Evolutionary conservation across 2,888 invertebrate genomes (phyloP).

Genomic region (Celastrina argiolus): DNA sequence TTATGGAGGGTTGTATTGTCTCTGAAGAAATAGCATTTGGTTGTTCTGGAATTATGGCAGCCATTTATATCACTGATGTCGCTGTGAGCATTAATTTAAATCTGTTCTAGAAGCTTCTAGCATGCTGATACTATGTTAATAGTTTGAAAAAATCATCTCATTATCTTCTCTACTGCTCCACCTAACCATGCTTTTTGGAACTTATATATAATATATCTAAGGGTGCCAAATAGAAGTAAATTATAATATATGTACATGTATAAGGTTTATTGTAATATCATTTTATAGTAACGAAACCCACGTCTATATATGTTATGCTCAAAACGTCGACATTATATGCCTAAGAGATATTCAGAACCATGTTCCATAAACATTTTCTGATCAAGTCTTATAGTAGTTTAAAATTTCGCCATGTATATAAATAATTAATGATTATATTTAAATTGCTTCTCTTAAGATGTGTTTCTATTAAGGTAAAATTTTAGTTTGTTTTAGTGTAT

Average conservation of each 20-base stretch:
- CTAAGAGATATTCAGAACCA: not conserved
- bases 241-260: not conserved
- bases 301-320: not conserved
- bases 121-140: not conserved
- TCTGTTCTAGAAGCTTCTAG: slow-evolving; percentile 14
- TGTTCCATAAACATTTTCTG: too few species aligned
- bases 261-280: not conserved
- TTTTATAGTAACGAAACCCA: not conserved
- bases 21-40: slow-evolving; percentile 93
- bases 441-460: too few species aligned
- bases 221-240: not conserved
- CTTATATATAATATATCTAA: not conserved
- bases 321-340: not conserved
- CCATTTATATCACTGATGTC: slow-evolving; percentile 89
- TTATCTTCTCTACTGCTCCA: not conserved
- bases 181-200: not conserved
- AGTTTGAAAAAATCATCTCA: not conserved
- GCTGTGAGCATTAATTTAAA: slow-evolving; percentile 65
- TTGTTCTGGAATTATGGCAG: slow-evolving; percentile 95
- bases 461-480: too few species aligned
- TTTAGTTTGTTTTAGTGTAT: too few species aligned
- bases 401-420: not conserved
- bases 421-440: not conserved
- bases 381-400: too few species aligned
- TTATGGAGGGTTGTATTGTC: slow-evolving; percentile 85